Percentiles rank a stretch among this genome's conserved stretches.
phyloP scores from a whole-genome alignment of 2,113 vertebrate genomes.

The Oncorhynchus clarkii region DNA sequence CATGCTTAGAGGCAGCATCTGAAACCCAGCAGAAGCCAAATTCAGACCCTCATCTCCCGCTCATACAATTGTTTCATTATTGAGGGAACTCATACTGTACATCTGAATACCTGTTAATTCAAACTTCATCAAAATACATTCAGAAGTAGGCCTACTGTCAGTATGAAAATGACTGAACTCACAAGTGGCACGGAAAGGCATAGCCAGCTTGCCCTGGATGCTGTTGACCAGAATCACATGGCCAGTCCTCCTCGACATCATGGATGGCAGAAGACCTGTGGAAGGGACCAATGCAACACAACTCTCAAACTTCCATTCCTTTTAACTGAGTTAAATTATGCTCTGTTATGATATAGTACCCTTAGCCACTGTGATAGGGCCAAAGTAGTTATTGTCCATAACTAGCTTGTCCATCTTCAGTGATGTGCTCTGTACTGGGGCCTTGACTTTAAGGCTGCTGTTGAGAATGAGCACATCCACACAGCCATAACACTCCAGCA shows the following conservation, averaged over 20 bases:
- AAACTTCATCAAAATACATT: slow-evolving; percentile 57
- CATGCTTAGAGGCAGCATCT: slow-evolving; percentile 96
- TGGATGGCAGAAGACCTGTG: slow-evolving; percentile 86
- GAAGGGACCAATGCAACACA: not conserved
- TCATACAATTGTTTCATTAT: not conserved
- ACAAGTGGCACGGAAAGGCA: slow-evolving; percentile 92
- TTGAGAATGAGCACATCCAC: slow-evolving; percentile 92
- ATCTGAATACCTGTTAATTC: not conserved
- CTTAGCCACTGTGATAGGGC: slow-evolving; percentile 90
- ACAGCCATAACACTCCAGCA: slow-evolving; percentile 88
- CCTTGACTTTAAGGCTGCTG: slow-evolving; percentile 88
- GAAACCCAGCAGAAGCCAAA: slow-evolving; percentile 8
- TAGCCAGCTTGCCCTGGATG: slow-evolving; percentile 88
- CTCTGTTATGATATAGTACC: slow-evolving; percentile 64
- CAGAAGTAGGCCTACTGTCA: slow-evolving; percentile 72
- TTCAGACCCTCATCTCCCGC: not conserved
- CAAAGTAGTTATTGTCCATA: slow-evolving; percentile 96
- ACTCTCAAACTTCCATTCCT: not conserved
- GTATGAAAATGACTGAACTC: slow-evolving; percentile 61
- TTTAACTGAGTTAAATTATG: not conserved
- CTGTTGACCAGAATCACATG: slow-evolving; percentile 89
- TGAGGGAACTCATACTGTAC: not conserved
- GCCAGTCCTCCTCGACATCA: slow-evolving; percentile 89
- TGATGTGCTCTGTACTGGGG: slow-evolving; percentile 83
- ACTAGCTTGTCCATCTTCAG: slow-evolving; percentile 88